phyloP scores from a whole-genome alignment of 1,140 invertebrate species.

The Goniozus legneri region DNA sequence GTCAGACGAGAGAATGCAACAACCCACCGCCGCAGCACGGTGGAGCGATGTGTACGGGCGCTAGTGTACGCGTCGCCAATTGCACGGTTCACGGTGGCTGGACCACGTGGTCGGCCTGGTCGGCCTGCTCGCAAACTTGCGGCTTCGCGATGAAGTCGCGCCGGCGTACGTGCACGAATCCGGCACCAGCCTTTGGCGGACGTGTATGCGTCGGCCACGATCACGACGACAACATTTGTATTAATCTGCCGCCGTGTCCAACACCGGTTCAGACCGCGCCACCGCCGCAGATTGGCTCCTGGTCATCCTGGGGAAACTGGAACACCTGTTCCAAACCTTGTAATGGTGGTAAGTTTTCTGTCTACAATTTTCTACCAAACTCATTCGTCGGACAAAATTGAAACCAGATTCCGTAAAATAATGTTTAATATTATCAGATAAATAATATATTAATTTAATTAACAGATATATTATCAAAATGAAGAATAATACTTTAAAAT shows the following conservation, averaged over 20 bases:
- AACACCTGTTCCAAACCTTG: constrained; percentile 60
- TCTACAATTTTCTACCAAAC: constrained; percentile 51
- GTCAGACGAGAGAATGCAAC: constrained; percentile 74
- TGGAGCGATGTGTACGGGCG: constrained; percentile 63
- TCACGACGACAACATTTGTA: constrained; percentile 71
- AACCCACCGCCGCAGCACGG: constrained; percentile 79
- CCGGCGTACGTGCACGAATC: constrained; percentile 75
- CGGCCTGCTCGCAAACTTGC: constrained; percentile 74
- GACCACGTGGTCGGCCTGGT: constrained; percentile 86
- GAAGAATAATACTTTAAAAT: no score
- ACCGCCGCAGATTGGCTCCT: constrained; percentile 66
- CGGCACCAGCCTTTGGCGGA: constrained; percentile 77
- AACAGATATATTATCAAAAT: no score
- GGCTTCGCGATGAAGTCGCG: constrained; percentile 79
- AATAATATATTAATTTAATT: constrained; percentile 11
- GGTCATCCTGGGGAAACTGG: constrained; percentile 74
- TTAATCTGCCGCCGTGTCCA: constrained; percentile 76
- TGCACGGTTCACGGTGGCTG: constrained; percentile 83
- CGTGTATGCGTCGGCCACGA: constrained; percentile 80
- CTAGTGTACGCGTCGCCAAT: constrained; percentile 63
- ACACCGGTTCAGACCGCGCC: constrained; percentile 54
- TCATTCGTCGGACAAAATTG: constrained; percentile 43
- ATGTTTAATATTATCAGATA: background rate
- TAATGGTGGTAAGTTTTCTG: constrained; percentile 50
- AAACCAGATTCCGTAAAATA: constrained; percentile 31